Evolutionary conservation across 2,113 vertebrate genomes (phyloP).

Genomic region (Pterocles orientalis): DNA sequence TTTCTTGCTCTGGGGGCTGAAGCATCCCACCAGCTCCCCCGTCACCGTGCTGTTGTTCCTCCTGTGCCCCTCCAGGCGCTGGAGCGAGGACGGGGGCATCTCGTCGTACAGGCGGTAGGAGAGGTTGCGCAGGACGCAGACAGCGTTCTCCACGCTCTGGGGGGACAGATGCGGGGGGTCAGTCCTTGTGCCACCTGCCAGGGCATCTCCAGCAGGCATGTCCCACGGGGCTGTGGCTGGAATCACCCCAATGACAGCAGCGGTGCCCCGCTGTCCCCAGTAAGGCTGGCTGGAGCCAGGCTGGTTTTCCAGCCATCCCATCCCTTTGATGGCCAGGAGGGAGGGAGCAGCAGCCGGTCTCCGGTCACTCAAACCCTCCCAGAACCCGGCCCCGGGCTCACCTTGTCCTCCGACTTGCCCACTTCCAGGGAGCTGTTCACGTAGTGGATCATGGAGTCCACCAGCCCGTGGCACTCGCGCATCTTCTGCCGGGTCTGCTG

Average conservation of each 20-base stretch:
- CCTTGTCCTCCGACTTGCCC: conserved; percentile 89
- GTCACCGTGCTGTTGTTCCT: conserved; percentile 55
- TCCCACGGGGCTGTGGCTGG: not conserved
- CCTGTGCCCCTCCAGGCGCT: conserved; percentile 85
- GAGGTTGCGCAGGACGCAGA: conserved; percentile 93
- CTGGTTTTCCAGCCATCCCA: not conserved
- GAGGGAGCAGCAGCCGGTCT: not conserved
- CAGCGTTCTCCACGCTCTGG: conserved; percentile 90
- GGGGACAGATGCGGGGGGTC: accelerated
- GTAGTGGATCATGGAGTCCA: conserved; percentile 91
- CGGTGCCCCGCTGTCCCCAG: not conserved
- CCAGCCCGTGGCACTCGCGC: conserved; percentile 87
- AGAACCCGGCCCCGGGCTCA: conserved; percentile 29
- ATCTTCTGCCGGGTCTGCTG: conserved; percentile 92
- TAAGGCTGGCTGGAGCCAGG: not conserved
- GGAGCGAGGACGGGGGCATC: conserved; percentile 85
- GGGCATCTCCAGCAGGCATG: not conserved
- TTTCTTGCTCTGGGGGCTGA: conserved; percentile 87
- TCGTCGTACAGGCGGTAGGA: conserved; percentile 94
- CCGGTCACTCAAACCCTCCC: not conserved
- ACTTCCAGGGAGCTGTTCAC: conserved; percentile 85
- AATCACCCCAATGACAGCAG: accelerated
- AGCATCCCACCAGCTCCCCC: conserved; percentile 87
- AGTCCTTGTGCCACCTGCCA: not conserved
- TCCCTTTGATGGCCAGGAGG: accelerated